Evolutionary conservation across 2,888 invertebrate genomes (phyloP).

Genomic region (Cylloceria caligata): DNA sequence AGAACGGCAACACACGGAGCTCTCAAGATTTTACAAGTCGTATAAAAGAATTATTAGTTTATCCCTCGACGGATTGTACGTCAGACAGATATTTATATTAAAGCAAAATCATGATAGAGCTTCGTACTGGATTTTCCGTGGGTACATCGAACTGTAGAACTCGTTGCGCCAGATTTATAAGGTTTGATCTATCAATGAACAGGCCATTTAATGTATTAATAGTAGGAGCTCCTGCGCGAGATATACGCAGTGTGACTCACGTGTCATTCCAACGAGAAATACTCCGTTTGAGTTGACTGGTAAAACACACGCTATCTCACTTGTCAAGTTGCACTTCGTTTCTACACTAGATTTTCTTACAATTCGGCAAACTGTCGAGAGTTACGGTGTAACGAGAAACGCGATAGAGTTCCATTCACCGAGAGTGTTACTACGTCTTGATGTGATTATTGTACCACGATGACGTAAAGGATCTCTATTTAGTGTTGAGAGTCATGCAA

Average conservation of each 20-base stretch:
- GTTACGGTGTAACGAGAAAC: neutral
- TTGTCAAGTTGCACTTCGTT: neutral
- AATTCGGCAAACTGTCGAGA: neutral
- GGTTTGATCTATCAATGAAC: constrained; percentile 1
- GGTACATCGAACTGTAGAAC: neutral
- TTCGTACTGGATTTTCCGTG: neutral
- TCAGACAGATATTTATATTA: constrained; percentile 1
- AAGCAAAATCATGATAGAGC: neutral
- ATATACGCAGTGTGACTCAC: constrained; percentile 18
- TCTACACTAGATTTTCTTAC: neutral
- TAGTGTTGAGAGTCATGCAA: no score
- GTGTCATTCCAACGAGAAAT: neutral
- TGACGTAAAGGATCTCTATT: neutral
- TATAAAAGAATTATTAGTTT: constrained; percentile 33
- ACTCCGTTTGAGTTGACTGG: neutral
- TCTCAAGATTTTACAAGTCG: constrained; percentile 39
- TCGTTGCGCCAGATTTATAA: neutral
- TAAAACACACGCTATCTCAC: neutral
- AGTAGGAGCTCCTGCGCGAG: neutral
- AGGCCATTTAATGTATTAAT: constrained; percentile 4
- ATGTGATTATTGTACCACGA: neutral
- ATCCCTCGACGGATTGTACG: constrained; percentile 15
- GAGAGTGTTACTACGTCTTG: neutral
- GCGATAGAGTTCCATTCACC: neutral
- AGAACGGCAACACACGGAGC: constrained; percentile 2